Conservation (phyloP, 2,797 vertebrate species). For the Sebastes iracundus region DNA sequence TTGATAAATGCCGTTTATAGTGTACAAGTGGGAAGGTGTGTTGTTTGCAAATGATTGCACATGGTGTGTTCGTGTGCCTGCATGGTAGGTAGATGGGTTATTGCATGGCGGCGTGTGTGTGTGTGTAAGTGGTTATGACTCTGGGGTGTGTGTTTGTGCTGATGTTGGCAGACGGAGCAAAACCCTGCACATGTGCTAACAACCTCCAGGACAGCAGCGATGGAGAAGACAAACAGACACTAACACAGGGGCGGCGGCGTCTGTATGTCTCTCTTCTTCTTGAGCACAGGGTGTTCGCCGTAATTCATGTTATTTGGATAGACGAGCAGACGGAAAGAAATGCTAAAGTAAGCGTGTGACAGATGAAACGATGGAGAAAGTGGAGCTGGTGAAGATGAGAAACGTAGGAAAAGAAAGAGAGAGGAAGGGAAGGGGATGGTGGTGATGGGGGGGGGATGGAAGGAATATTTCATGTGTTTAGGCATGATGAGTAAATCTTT, state of each 20-base stretch:
- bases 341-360: background rate
- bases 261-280: constrained; percentile 17
- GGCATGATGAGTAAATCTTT: constrained; percentile 72
- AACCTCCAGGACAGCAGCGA: constrained; percentile 60
- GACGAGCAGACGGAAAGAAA: constrained; percentile 5
- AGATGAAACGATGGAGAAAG: constrained; percentile 17
- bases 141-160: constrained; percentile 47
- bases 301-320: constrained; percentile 28
- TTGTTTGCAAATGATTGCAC: background rate
- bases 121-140: constrained; percentile 38
- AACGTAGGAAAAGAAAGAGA: background rate
- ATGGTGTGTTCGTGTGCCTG: constrained; percentile 3
- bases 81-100: constrained; percentile 35
- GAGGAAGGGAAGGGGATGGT: background rate
- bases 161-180: constrained; percentile 55
- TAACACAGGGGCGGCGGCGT: constrained; percentile 2
- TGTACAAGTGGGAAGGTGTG: constrained; percentile 29
- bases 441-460: background rate
- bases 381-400: constrained; percentile 31
- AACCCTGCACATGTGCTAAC: constrained; percentile 57
- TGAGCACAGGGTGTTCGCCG: constrained; percentile 4
- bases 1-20: constrained; percentile 61
- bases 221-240: constrained; percentile 51
- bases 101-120: constrained; percentile 21
- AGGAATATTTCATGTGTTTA: constrained; percentile 62